Evolutionary conservation across 2,888 invertebrate species (phyloP).

Genomic region (Nysson spinosus): DNA sequence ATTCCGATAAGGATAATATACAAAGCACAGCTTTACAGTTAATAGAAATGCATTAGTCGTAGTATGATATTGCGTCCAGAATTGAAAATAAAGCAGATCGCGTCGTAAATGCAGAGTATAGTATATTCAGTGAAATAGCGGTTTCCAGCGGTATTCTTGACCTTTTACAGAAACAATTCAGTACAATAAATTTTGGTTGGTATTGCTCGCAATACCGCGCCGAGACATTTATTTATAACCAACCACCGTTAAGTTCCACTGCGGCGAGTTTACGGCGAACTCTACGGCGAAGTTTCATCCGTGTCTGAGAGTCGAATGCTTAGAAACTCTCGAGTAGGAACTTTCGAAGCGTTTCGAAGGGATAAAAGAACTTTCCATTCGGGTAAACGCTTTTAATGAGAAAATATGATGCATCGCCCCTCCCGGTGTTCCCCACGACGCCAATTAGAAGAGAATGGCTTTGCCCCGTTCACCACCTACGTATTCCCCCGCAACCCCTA

Average conservation of each 20-base stretch:
- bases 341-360: constrained; percentile 56
- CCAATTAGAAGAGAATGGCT: constrained; percentile 68
- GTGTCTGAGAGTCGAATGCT: constrained; percentile 45
- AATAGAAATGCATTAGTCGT: too few relatives aligned
- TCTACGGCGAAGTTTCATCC: constrained; percentile 44
- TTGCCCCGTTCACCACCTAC: constrained; percentile 17
- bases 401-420: constrained; percentile 67
- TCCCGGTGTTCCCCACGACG: constrained; percentile 59
- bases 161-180: constrained; percentile 30
- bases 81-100: not conserved
- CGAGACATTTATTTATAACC: constrained; percentile 53
- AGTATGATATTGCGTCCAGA: too few relatives aligned
- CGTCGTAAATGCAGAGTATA: constrained; percentile 5
- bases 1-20: too few relatives aligned
- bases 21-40: too few relatives aligned
- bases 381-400: constrained; percentile 67
- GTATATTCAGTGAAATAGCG: not conserved
- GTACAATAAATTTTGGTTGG: constrained; percentile 40
- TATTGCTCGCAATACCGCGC: constrained; percentile 37
- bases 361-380: constrained; percentile 63
- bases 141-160: constrained; percentile 9
- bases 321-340: constrained; percentile 53
- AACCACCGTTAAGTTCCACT: constrained; percentile 50
- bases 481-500: not conserved
- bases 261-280: constrained; percentile 46